These are phyloP conservation scores for Rhea americana DNA, from an alignment of 2,113 vertebrate species.

Conservation along the genomic window DNA sequence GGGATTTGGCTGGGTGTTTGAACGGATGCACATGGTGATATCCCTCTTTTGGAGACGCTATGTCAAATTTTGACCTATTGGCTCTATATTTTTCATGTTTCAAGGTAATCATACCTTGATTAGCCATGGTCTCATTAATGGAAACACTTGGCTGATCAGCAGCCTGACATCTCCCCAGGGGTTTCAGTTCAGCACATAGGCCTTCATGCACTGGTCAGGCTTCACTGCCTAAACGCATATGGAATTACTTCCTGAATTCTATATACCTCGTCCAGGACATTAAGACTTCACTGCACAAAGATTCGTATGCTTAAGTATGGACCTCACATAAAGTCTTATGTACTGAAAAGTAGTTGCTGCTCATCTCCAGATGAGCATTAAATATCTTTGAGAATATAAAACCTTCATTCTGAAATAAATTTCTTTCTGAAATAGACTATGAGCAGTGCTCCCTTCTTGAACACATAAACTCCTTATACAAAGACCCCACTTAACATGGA, in stretches of 20 bases:
- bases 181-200: background rate
- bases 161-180: background rate
- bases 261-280: background rate
- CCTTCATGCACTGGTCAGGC: background rate
- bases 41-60: background rate
- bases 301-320: background rate
- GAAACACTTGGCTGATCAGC: background rate
- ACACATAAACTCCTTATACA: background rate
- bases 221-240: background rate
- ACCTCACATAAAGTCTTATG: background rate
- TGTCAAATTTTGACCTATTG: background rate
- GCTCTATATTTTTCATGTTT: background rate
- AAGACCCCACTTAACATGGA: background rate
- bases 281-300: background rate
- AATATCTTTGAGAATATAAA: background rate
- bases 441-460: rapidly evolving
- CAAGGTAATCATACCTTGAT: background rate
- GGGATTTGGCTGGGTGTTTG: background rate
- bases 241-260: background rate
- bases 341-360: background rate
- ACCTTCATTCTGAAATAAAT: background rate
- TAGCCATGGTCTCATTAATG: background rate
- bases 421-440: background rate
- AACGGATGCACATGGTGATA: rapidly evolving
- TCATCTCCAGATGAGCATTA: background rate